These are phyloP conservation scores for Drosophila falleni DNA, from an alignment of 2,888 invertebrate species.

Conservation along the genomic window DNA sequence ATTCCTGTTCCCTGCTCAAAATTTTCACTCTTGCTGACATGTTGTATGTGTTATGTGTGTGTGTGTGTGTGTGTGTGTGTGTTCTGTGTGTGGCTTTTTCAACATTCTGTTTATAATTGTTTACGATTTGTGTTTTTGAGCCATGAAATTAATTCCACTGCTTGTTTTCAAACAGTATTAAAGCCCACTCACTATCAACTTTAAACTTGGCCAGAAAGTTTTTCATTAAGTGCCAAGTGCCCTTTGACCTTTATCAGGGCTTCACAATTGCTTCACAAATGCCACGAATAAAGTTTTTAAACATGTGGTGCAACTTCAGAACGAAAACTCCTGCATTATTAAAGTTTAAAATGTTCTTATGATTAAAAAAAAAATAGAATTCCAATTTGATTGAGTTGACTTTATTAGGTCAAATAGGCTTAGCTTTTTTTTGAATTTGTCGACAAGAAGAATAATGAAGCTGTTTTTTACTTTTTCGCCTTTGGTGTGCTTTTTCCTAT, in stretches of 20 bases:
- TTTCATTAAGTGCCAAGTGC: conserved; percentile 44
- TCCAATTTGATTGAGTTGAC: too few relatives aligned
- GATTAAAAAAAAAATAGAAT: too few relatives aligned
- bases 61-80: conserved; percentile 7
- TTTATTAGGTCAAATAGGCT: too few relatives aligned
- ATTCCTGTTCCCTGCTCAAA: conserved; percentile 18
- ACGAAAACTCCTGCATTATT: background rate
- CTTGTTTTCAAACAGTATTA: conserved; percentile 36
- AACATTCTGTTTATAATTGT: conserved; percentile 66
- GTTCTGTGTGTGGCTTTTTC: conserved; percentile 37
- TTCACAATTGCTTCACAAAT: conserved; percentile 7
- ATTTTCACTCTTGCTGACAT: conserved; percentile 22
- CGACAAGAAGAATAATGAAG: too few relatives aligned
- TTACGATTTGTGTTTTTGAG: conserved; percentile 73
- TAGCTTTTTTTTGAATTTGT: too few relatives aligned
- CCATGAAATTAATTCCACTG: conserved; percentile 79
- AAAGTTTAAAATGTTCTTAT: conserved; percentile 6
- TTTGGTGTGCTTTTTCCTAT: too few relatives aligned
- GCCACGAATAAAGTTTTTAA: conserved; percentile 8
- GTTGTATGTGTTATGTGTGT: background rate
- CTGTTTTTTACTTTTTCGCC: too few relatives aligned
- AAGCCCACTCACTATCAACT: conserved; percentile 25
- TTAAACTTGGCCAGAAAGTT: conserved; percentile 33
- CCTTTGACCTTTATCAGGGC: conserved; percentile 44
- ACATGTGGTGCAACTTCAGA: background rate